Evolutionary conservation across 2,113 vertebrate genomes (phyloP).

Genomic region (Cygnus atratus): DNA sequence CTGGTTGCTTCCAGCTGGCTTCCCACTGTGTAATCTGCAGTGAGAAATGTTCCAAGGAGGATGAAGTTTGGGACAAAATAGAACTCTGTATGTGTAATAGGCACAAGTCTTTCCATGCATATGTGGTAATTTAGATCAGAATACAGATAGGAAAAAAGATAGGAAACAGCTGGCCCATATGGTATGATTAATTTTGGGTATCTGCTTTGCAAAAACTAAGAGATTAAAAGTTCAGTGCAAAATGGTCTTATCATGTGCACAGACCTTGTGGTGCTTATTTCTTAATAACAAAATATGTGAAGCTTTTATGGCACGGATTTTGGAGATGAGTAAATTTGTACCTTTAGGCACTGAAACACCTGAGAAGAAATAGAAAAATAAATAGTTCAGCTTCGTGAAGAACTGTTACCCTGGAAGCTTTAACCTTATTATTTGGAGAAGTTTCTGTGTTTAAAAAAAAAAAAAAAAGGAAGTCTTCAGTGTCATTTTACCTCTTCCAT

Average conservation of each 20-base stretch:
- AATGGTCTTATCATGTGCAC: not conserved
- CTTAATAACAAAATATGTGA: not conserved
- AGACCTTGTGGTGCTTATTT: not conserved
- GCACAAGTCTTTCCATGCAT: not conserved
- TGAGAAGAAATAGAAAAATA: not conserved
- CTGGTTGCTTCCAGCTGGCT: constrained; percentile 32
- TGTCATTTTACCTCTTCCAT: not conserved
- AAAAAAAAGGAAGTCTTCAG: not conserved
- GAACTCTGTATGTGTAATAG: not conserved
- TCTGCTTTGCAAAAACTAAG: not conserved
- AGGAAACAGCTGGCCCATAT: not conserved
- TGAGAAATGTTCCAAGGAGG: constrained; percentile 29
- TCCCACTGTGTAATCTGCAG: constrained; percentile 8
- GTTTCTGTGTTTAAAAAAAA: not conserved
- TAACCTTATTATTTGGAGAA: not conserved
- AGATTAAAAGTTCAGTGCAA: not conserved
- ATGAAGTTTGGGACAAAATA: not conserved
- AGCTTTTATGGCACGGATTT: not conserved
- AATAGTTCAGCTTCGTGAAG: fast-evolving
- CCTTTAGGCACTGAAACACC: not conserved
- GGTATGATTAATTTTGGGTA: not conserved
- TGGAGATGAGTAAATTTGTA: not conserved
- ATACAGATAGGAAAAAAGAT: not conserved
- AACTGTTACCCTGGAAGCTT: not conserved
- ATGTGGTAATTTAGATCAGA: not conserved